phyloP scores from a whole-genome alignment of 2,113 vertebrate species.

The Lagopus leucura region DNA sequence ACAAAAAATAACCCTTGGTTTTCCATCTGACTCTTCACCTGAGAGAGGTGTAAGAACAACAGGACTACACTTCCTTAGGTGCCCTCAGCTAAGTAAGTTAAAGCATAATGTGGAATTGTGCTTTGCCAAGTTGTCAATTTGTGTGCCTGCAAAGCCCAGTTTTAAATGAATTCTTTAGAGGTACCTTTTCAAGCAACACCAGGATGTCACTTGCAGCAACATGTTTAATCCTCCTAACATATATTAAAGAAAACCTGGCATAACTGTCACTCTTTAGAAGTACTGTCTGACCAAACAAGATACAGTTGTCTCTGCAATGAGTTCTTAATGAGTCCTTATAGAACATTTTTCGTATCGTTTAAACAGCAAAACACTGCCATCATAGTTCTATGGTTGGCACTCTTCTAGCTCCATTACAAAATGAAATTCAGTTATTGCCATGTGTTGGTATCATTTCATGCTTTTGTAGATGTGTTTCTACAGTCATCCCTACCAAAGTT shows the following conservation, averaged over 20 bases:
- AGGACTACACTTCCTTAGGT: rapidly evolving
- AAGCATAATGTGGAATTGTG: neutral
- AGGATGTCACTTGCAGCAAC: neutral
- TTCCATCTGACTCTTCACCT: neutral
- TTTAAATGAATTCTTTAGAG: neutral
- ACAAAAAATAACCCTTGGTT: neutral
- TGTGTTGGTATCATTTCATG: neutral
- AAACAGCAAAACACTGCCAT: neutral
- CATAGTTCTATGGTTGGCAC: no score
- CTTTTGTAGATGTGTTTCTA: neutral
- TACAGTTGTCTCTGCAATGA: neutral
- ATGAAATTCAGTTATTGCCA: neutral
- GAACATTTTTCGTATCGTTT: neutral
- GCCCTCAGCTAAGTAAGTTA: neutral
- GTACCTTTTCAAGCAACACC: neutral
- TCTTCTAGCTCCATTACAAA: neutral
- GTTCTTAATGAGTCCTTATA: neutral
- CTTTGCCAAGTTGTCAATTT: neutral
- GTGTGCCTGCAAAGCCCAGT: neutral
- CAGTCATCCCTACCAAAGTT: neutral
- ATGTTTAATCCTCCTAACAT: neutral
- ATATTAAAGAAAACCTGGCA: neutral
- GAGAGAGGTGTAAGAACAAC: neutral
- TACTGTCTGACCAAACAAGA: neutral
- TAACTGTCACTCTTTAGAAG: neutral